phyloP scores from a whole-genome alignment of 2,888 invertebrate species.

The Vannuccia rotundouncinata region DNA sequence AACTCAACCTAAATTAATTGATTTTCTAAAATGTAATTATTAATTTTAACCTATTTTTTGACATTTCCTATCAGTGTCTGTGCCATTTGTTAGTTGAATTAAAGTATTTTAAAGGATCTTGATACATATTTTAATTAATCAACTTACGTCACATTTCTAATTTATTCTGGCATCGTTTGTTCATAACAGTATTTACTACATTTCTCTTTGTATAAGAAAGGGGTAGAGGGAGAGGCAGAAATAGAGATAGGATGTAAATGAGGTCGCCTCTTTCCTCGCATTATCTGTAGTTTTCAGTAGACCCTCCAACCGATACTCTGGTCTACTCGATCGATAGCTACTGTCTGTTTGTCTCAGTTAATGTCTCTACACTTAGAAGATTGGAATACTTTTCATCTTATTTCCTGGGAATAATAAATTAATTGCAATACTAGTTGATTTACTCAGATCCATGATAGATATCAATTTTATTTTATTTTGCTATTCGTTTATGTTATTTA shows the following conservation, averaged over 20 bases:
- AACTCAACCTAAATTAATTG: too few species aligned
- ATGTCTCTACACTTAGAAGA: conserved; percentile 5
- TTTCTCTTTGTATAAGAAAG: background rate
- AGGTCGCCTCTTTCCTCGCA: background rate
- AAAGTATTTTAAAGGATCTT: background rate
- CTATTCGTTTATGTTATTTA: background rate
- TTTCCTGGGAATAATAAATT: background rate
- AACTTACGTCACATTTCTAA: too few species aligned
- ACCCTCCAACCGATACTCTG: background rate
- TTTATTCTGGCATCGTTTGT: too few species aligned
- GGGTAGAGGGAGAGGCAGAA: background rate
- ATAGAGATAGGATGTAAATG: background rate
- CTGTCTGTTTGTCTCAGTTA: conserved; percentile 3
- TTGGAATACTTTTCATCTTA: background rate
- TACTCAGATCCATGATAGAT: background rate
- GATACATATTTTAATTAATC: background rate
- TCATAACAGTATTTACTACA: background rate
- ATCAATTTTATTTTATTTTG: background rate
- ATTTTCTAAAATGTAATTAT: too few species aligned
- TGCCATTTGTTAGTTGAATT: too few species aligned
- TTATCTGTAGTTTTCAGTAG: background rate
- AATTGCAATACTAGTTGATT: background rate
- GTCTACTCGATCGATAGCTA: background rate
- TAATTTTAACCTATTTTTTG: too few species aligned
- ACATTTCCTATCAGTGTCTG: too few species aligned